Evolutionary conservation across 2,888 invertebrate genomes (phyloP).

Genomic region (Cataglyphis altisquamis): DNA sequence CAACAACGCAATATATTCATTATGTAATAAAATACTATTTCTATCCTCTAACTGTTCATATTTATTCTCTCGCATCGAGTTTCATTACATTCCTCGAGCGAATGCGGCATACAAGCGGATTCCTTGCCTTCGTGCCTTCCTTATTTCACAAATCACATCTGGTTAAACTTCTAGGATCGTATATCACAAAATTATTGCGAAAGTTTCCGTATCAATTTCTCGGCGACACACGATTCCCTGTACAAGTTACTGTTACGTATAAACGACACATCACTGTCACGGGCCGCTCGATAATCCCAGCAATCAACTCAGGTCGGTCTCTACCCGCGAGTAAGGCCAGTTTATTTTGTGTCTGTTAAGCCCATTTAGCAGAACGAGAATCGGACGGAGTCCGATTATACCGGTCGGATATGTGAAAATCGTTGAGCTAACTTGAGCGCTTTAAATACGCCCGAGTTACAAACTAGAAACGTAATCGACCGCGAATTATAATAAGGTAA

Average conservation of each 20-base stretch:
- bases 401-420: constrained; percentile 24
- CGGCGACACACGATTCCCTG: constrained; percentile 47
- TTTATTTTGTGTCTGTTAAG: constrained; percentile 54
- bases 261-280: constrained; percentile 60
- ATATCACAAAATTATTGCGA: constrained; percentile 52
- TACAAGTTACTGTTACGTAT: constrained; percentile 41
- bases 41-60: background rate
- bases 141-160: constrained; percentile 53
- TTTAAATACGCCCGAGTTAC: background rate
- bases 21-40: background rate
- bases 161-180: constrained; percentile 41
- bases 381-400: constrained; percentile 6
- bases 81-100: constrained; percentile 23
- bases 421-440: background rate
- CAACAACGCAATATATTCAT: background rate
- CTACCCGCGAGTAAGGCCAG: constrained; percentile 25
- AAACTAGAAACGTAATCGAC: constrained; percentile 39
- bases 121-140: constrained; percentile 19
- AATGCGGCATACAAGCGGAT: constrained; percentile 12
- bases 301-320: constrained; percentile 51
- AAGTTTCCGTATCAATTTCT: constrained; percentile 54
- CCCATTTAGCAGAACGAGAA: constrained; percentile 44
- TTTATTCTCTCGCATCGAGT: constrained; percentile 1
- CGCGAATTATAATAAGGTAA: constrained; percentile 41
- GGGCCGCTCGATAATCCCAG: constrained; percentile 47